Evolutionary conservation across 2,888 invertebrate species (phyloP).

Genomic region (Drosophila longiperda): DNA sequence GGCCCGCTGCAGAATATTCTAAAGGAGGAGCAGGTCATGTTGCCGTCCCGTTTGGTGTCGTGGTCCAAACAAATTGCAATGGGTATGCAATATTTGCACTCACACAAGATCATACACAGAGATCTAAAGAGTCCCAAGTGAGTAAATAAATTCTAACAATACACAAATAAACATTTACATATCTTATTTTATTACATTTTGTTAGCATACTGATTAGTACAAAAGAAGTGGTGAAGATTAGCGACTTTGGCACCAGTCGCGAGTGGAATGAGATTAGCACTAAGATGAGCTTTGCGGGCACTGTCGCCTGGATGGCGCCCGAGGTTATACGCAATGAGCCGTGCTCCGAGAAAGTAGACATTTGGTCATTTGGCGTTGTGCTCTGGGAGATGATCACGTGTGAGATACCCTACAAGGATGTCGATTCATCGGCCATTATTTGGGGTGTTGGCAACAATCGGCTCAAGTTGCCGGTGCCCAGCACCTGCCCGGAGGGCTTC

Average conservation of each 20-base stretch:
- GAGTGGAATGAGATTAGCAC: slow-evolving; percentile 98
- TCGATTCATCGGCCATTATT: slow-evolving; percentile 98
- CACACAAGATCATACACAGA: slow-evolving; percentile 98
- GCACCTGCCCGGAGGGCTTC: slow-evolving; percentile 94
- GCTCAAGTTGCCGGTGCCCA: slow-evolving; percentile 95
- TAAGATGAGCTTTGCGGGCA: slow-evolving; percentile 99
- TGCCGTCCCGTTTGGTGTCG: slow-evolving; percentile 93
- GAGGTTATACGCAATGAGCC: slow-evolving; percentile 98
- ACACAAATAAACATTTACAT: background rate
- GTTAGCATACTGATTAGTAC: slow-evolving; percentile 93
- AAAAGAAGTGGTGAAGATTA: slow-evolving; percentile 94
- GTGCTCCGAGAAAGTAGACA: slow-evolving; percentile 98
- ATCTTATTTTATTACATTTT: background rate
- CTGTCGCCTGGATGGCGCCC: slow-evolving; percentile 99
- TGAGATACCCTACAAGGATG: slow-evolving; percentile 96
- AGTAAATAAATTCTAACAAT: slow-evolving; percentile 84
- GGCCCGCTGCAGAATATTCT: slow-evolving; percentile 97
- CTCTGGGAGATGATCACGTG: slow-evolving; percentile 99
- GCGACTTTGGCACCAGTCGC: slow-evolving; percentile 98
- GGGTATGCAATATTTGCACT: slow-evolving; percentile 98
- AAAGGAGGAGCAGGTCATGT: slow-evolving; percentile 92
- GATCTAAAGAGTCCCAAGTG: slow-evolving; percentile 99
- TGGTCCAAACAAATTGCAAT: slow-evolving; percentile 98
- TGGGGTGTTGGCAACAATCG: slow-evolving; percentile 99
- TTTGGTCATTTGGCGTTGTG: slow-evolving; percentile 99